Evolutionary conservation across 2,888 invertebrate species (phyloP), one percentile per base, ranked within the genome.

Genomic region (Alloplasta piceator): DNA sequence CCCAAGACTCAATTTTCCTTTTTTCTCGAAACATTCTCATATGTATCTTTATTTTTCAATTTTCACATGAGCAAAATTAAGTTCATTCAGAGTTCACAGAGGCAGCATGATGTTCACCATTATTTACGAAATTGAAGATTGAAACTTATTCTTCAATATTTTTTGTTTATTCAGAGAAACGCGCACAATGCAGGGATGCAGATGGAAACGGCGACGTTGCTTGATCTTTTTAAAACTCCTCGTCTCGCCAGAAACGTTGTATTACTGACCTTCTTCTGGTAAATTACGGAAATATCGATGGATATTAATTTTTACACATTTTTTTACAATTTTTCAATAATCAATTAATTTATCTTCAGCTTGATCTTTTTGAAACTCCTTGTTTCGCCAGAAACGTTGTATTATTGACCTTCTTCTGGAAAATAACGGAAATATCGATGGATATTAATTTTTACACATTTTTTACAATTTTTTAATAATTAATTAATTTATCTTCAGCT

Each of bases 181-280:
- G 81, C 88, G 67, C 90, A 85, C 85, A 86, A 88, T 52, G 85
- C 85, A 77, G 86, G 87, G 83, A 88, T 82, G 81, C 87, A 81
- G 83, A 88, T 79, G 83, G 92, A 89, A 85, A 86, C 86, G 82
- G 92, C 89, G 76, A 92, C 90, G 66, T 85, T 93, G 14, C 79
- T 93, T n/a, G 93, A 93, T 86, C 90, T 94, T 0, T 92, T 94
- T 78, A 92, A 86, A 78, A 92, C 92, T 1, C 93, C 93, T 0
- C 87, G 92, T 5, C 89, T 94, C 50, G 90, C 93, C 2, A 92
- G 87, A 74, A 93, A 93, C 46, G 92, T 93, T 5, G 86, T 93
- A 52, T 88, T 94, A 1, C 87, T 94, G 12, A 92, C 92, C 43
- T 16, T 92, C 7, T 92, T 93, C 72, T 94, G 94, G 94, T 92